Evolutionary conservation across 2,797 vertebrate genomes (phyloP).

Genomic region (Otus scops): DNA sequence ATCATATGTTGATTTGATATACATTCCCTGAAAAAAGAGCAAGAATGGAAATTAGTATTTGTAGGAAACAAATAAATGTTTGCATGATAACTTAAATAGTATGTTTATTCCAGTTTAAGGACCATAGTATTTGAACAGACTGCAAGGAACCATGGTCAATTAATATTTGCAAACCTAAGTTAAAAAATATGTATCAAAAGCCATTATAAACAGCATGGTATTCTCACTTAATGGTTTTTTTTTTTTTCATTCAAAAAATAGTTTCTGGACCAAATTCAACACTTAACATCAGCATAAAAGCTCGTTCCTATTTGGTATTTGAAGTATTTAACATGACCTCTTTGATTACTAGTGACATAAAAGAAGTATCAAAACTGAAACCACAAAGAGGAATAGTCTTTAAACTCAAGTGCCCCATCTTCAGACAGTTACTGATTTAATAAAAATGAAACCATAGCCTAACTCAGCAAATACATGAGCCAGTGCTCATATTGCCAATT

Average conservation of each 20-base stretch:
- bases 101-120: background rate
- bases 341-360: background rate
- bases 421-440: background rate
- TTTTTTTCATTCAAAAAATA: background rate
- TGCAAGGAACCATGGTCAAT: background rate
- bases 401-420: background rate
- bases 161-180: background rate
- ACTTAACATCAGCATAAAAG: background rate
- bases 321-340: background rate
- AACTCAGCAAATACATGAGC: background rate
- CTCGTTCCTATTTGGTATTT: background rate
- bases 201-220: background rate
- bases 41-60: background rate
- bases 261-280: background rate
- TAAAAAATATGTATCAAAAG: background rate
- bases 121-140: background rate
- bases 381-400: background rate
- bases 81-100: background rate
- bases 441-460: background rate
- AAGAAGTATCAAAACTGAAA: background rate
- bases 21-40: conserved; percentile 82
- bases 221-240: background rate
- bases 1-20: conserved; percentile 91
- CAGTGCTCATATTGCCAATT: background rate
- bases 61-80: background rate